Base-by-base conservation (phyloP, 2,888 invertebrate species). In the Thera obeliscata region DNA sequence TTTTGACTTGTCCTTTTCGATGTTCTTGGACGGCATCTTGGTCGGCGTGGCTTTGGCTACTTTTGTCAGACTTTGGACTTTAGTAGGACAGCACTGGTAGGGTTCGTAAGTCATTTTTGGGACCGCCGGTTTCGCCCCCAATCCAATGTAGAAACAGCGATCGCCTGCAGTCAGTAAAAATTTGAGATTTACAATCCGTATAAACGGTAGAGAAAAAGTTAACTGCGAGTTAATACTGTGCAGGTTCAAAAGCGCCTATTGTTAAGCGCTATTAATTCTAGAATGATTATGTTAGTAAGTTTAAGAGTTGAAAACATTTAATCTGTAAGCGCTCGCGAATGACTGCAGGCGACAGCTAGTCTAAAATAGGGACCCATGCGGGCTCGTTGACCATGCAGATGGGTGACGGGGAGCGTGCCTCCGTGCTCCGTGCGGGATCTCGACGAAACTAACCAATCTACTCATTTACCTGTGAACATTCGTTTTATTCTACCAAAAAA, bases 91-190 rank as follows among this genome's bases (percentile, higher is more conserved):
- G 96, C 97, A 97, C 95, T 97, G 97, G 96, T 97, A 98, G 89
- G 97, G 97, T 95, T 96, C 96, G 94, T 96, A 97, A 93, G 96
- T 95, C 94, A 95, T 94, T 94, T 95, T 95, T 91, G 96, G 96
- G 91, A 95, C 94, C 87, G 95, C 95, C 92, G 94, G 95, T 95
- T 96, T 96, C 94, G 97, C 97, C 94, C 97, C 97, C 96, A 98
- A 96, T 95, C 97, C 98, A 95, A 98, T 97, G 97, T 97, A 97
- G 97, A 98, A 97, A 96, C 98, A 98, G 96, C 97, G 97, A 96
- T 97, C 97, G 96, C 97, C 98, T 98, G 97, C 97, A 96, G 96
- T 95, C 96, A 96, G 96, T 96, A 97, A 97, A 97, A 96, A 97
- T 96, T 95, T 95, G 95, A 95, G 85, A 83, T 96, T 95, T 95